Conservation (phyloP, 1,140 invertebrate species). For the Andricus grossulariae region DNA sequence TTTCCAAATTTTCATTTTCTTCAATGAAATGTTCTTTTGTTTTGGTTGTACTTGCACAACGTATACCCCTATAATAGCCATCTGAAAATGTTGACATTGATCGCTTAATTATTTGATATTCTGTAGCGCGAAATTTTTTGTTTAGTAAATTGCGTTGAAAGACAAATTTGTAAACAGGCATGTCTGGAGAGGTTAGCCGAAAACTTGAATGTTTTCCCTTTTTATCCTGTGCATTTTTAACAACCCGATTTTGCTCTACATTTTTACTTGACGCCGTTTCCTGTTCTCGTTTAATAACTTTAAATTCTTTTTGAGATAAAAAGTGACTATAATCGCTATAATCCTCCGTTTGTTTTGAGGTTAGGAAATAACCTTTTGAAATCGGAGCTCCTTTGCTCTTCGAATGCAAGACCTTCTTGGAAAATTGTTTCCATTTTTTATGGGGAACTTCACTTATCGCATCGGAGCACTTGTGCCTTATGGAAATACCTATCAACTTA, state of each 20-base stretch:
- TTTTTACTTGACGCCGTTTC: background rate
- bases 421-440: background rate
- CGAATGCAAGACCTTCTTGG: background rate
- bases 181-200: background rate
- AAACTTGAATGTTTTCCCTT: background rate
- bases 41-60: background rate
- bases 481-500: constrained; percentile 33
- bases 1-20: background rate
- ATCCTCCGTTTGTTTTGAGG: constrained; percentile 35
- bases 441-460: background rate
- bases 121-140: background rate
- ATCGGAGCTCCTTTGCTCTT: background rate
- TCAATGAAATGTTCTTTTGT: background rate
- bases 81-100: background rate
- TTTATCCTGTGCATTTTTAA: background rate
- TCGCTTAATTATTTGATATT: background rate
- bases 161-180: background rate
- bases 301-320: constrained; percentile 4
- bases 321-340: background rate
- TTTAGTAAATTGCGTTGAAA: background rate
- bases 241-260: background rate
- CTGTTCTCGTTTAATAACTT: constrained; percentile 6
- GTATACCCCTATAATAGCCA: background rate
- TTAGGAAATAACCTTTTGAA: constrained; percentile 34
- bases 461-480: constrained; percentile 19